Percentiles rank a stretch among this genome's conserved stretches.
phyloP scores from a whole-genome alignment of 1,140 invertebrate genomes.

The Caenorhabditis briggsae region DNA sequence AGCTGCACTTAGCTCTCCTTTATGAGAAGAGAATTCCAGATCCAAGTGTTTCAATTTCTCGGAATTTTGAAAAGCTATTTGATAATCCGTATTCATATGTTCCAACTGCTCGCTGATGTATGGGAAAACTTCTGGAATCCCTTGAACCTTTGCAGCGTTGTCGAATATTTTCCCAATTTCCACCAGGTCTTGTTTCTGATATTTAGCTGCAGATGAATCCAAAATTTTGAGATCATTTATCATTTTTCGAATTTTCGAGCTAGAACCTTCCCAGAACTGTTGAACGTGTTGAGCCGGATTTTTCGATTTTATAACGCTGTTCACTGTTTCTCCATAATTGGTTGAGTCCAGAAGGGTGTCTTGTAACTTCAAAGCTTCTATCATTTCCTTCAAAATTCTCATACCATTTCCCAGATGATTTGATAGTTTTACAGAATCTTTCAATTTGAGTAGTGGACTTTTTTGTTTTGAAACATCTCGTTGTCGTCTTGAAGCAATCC shows the following conservation, averaged over 20 bases:
- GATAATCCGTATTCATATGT: not conserved
- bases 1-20: constrained; percentile 7
- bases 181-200: not conserved
- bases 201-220: not conserved
- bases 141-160: not conserved
- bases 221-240: not conserved
- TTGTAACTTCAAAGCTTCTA: not conserved
- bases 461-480: not conserved
- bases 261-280: not conserved
- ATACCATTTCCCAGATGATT: constrained; percentile 19
- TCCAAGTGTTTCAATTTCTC: not conserved
- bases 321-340: not conserved
- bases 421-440: not conserved
- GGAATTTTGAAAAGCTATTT: not conserved
- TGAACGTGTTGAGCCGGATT: not conserved
- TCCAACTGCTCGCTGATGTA: not conserved
- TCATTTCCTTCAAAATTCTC: not conserved
- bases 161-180: constrained; percentile 6
- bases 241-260: not conserved
- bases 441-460: not conserved
- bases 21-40: constrained; percentile 6
- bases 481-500: not conserved
- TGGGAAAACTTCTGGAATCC: constrained; percentile 13
- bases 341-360: not conserved
- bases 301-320: not conserved